Conservation (phyloP, 2,113 vertebrate species). For the Fulmarus glacialis region DNA sequence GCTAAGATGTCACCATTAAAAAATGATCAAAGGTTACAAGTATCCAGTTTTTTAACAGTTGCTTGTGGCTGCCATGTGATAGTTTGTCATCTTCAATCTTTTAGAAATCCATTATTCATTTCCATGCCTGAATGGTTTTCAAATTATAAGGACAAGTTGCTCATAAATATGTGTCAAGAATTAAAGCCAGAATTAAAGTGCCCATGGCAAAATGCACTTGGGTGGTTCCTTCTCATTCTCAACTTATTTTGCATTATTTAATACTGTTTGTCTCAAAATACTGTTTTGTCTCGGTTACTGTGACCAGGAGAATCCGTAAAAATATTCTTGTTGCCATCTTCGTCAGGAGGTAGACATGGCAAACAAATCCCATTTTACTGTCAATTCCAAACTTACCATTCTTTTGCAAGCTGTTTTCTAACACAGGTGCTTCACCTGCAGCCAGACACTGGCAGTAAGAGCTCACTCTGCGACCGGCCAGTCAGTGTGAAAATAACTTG, state of each 20-base stretch:
- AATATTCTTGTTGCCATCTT: neutral
- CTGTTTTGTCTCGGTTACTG: neutral
- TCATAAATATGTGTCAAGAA: neutral
- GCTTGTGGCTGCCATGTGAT: neutral
- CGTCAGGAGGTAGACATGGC: neutral
- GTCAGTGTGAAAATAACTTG: neutral
- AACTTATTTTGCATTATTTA: neutral
- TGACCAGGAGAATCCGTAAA: neutral
- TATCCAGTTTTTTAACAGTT: neutral
- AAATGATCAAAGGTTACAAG: neutral
- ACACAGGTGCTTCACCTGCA: neutral
- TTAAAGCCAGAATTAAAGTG: neutral
- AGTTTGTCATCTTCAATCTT: neutral
- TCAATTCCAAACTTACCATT: neutral
- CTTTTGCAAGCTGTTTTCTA: neutral
- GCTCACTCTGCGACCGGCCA: neutral
- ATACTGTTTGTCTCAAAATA: neutral
- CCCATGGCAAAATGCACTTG: neutral
- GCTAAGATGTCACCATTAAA: neutral
- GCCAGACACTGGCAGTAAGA: neutral
- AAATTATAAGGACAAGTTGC: neutral
- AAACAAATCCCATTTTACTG: neutral
- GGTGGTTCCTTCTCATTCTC: neutral
- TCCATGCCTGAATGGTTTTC: neutral
- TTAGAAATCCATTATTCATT: neutral